phyloP scores from a whole-genome alignment of 2,113 vertebrate genomes.

The Eulacestoma nigropectus region DNA sequence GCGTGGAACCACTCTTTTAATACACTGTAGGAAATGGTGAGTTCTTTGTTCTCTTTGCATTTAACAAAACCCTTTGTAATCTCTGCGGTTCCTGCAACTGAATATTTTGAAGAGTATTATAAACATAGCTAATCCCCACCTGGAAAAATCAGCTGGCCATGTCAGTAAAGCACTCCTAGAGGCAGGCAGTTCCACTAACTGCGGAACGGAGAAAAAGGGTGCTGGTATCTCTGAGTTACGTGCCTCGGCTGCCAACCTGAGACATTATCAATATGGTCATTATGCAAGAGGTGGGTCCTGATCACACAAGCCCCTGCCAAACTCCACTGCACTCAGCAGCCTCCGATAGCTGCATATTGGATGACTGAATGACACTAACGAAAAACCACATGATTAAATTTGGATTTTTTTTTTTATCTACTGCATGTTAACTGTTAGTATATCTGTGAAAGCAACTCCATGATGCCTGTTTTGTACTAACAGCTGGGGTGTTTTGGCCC shows the following conservation, averaged over 20 bases:
- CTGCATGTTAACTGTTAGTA: not conserved
- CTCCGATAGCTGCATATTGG: not conserved
- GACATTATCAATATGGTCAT: not conserved
- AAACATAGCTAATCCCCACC: not conserved
- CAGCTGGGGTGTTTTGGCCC: not conserved
- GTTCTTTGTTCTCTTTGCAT: not conserved
- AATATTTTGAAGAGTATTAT: slow-evolving; percentile 14
- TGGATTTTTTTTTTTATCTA: not conserved
- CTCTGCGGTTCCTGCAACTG: not conserved
- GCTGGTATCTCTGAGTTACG: not conserved
- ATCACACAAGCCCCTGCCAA: not conserved
- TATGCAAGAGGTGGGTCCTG: not conserved
- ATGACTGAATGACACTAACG: not conserved
- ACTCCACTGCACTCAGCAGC: not conserved
- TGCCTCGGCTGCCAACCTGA: not conserved
- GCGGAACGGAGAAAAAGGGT: not conserved
- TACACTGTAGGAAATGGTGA: not conserved
- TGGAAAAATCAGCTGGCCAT: not conserved
- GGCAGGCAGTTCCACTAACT: not conserved
- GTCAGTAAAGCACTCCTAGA: not conserved
- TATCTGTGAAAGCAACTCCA: not conserved
- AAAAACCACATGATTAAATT: not conserved
- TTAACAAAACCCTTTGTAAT: not conserved
- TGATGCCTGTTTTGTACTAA: not conserved
- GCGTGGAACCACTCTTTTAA: not conserved